phyloP scores from a whole-genome alignment of 2,113 vertebrate species.

The Sylvia atricapilla region DNA sequence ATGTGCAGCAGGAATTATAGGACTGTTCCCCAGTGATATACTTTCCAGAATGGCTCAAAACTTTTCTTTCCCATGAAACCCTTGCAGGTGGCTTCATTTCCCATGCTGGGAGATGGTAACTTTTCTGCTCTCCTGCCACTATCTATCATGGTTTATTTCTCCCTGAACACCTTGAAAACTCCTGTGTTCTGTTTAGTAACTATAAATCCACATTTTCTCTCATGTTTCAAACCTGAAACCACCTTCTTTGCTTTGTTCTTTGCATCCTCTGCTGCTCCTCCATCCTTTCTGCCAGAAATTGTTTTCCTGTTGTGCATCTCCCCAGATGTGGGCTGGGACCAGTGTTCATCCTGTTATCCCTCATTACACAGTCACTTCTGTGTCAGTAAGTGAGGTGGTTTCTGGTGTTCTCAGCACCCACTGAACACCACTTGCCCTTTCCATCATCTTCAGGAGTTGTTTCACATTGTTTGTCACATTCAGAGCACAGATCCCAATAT shows the following conservation, averaged over 20 bases:
- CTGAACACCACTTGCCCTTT: background rate
- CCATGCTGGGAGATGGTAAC: rapidly evolving
- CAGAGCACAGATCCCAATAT: background rate
- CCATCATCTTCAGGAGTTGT: background rate
- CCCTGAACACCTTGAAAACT: background rate
- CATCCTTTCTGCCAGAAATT: background rate
- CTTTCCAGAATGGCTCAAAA: background rate
- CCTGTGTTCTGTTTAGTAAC: background rate
- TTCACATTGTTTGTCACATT: background rate
- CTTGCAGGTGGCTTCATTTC: background rate
- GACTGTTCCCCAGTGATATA: background rate
- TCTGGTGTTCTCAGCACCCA: background rate
- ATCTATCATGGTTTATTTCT: background rate
- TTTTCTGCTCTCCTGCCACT: background rate
- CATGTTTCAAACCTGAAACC: background rate
- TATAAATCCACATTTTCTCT: background rate
- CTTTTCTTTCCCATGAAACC: background rate
- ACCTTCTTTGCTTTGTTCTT: background rate
- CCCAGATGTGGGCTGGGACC: background rate
- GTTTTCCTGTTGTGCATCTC: background rate
- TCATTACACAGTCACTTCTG: background rate
- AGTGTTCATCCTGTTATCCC: background rate
- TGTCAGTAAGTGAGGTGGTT: background rate
- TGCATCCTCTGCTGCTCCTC: background rate
- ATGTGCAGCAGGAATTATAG: background rate